A percentile compares a stretch with the other conserved stretches of the same genome.
Evolutionary conservation across 2,113 vertebrate genomes (phyloP).

Genomic region (Strix uralensis): DNA sequence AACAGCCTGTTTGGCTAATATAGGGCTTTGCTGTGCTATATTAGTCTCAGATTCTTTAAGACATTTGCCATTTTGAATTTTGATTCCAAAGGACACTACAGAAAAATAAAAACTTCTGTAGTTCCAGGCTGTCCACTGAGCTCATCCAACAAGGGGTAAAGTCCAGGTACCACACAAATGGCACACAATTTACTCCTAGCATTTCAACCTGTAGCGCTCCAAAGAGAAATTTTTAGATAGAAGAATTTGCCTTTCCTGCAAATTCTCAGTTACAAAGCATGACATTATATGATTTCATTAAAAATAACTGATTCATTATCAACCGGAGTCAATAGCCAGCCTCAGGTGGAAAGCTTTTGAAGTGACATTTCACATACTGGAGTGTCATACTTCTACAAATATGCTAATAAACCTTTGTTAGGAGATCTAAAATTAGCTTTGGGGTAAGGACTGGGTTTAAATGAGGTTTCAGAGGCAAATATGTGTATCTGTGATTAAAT

Average conservation of each 20-base stretch:
- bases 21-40: background rate
- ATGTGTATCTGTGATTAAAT: background rate
- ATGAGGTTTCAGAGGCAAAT: background rate
- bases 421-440: background rate
- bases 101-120: background rate
- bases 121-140: background rate
- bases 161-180: background rate
- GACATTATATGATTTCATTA: background rate
- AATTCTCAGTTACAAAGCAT: background rate
- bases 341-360: background rate
- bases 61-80: background rate
- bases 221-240: background rate
- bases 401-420: background rate
- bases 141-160: background rate
- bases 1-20: background rate
- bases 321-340: background rate
- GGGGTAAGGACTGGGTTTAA: background rate
- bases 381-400: background rate
- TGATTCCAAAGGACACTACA: background rate
- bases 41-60: background rate
- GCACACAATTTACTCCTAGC: background rate
- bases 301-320: background rate
- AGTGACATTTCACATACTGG: background rate
- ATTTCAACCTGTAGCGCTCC: background rate
- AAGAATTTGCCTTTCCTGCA: background rate